Percentiles rank a stretch among this genome's conserved stretches.
These are phyloP conservation scores for Limosa lapponica DNA, from an alignment of 2,797 vertebrate genomes.

Conservation along the genomic window DNA sequence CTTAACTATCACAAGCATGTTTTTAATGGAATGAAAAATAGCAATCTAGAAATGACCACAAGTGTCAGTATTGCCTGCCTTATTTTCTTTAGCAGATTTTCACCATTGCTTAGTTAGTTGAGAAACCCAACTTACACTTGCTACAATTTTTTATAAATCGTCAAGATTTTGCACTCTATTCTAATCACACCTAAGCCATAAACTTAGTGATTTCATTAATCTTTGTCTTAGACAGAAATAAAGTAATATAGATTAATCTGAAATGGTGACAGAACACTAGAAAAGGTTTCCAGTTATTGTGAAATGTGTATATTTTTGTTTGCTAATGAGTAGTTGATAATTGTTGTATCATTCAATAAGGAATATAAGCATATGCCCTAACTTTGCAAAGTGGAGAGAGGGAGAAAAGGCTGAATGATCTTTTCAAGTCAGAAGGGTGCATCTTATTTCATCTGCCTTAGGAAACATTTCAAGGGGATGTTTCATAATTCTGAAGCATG, in stretches of 20 bases:
- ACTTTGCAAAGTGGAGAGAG: background rate
- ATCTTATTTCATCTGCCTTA: background rate
- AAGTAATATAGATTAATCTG: background rate
- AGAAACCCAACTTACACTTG: background rate
- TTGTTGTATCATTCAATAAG: background rate
- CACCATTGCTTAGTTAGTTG: background rate
- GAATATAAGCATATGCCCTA: background rate
- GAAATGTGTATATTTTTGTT: background rate
- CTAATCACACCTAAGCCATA: background rate
- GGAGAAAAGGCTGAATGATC: background rate
- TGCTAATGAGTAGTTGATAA: background rate
- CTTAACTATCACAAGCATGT: background rate
- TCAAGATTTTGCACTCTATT: background rate
- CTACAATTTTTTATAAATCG: background rate
- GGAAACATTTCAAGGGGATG: background rate
- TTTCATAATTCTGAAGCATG: background rate
- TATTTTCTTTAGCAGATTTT: constrained; percentile 34
- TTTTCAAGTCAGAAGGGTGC: background rate
- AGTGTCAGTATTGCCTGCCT: constrained; percentile 73
- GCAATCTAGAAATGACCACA: constrained; percentile 71
- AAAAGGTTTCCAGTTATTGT: background rate
- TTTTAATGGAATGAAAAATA: constrained; percentile 6
- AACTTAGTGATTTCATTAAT: background rate
- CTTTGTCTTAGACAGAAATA: background rate
- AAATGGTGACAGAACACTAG: background rate